Base-by-base conservation (phyloP, 2,113 vertebrate species). In the Ptilonorhynchus violaceus region DNA sequence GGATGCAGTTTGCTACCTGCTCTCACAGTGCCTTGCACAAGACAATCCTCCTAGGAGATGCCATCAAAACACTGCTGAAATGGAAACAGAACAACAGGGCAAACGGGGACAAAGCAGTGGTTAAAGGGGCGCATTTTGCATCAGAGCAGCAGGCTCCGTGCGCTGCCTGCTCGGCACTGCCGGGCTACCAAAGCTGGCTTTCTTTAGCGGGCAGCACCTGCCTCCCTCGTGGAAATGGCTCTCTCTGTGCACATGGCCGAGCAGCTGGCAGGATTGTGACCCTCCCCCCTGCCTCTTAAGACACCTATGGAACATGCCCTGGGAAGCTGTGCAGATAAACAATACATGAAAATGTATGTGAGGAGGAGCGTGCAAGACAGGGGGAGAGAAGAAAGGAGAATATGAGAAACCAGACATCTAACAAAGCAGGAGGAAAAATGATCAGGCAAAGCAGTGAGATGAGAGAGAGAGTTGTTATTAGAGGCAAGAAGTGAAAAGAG, bases 401-500 rank as follows among this genome's bases (percentile, higher is more conserved):
- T 35, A 39, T 78, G 66, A 93, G 78, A 93, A 86, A 88, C 25
- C 35, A 93, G 41, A 87, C 74, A 75, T 44, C 68, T 85, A 64
- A 91, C 30, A 88, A 83, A 94, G 69, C 47, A 68, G 19, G 50
- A 86, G 39, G 37, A 67, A 74, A 73, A 92, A 92, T 24, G 11
- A 63, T 63, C 58, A 81, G 76, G 59, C 41, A 88, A 93, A 96
- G 74, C 39, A 64, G 46, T 25, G 53, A 92, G 75, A 69, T 56
- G 73, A 75, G n/a, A 44, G 41, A 49, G 79, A 50, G 64, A 41
- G 53, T 17, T 49, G 30, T 88, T 73, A 49, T 67, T 58, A 80
- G 74, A 88, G 46, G 33, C 60, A 73, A 81, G n/a, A 74, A 87
- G 28, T 76, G 62, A 94, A 94, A 93, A 94, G 77, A 94, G 10